phyloP scores from a whole-genome alignment of 2,888 invertebrate species.

The Drosophila buzzatii region DNA sequence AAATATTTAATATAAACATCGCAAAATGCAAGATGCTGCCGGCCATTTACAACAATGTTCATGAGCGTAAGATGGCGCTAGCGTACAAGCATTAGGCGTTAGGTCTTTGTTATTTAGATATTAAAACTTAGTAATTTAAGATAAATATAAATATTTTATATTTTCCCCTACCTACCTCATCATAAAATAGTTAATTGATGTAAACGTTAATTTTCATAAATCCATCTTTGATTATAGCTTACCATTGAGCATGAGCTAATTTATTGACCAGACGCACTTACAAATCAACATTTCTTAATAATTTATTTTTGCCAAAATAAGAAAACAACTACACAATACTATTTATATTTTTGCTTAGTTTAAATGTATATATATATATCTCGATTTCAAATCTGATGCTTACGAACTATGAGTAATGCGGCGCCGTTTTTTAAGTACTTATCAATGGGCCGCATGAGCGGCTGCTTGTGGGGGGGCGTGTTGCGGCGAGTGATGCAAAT shows the following conservation, averaged over 20 bases:
- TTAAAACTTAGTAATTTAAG: too few species aligned
- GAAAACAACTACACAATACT: conserved; percentile 40
- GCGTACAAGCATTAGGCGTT: too few species aligned
- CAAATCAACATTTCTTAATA: conserved; percentile 52
- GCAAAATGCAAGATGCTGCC: too few species aligned
- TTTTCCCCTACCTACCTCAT: not conserved
- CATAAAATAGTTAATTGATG: not conserved
- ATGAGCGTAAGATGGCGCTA: too few species aligned
- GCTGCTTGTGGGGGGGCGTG: conserved; percentile 49
- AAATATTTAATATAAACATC: too few species aligned
- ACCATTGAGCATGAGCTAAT: not conserved
- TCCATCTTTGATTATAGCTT: not conserved
- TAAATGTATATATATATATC: not conserved
- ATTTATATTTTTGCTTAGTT: conserved; percentile 13
- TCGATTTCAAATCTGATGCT: conserved; percentile 39
- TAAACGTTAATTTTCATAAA: not conserved
- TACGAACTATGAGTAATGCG: conserved; percentile 50
- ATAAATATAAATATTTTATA: too few species aligned
- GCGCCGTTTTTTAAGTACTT: conserved; percentile 51
- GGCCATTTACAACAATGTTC: too few species aligned
- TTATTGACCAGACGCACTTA: not conserved
- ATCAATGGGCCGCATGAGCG: conserved; percentile 49
- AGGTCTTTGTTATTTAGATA: too few species aligned
- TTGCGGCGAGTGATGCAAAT: conserved; percentile 57
- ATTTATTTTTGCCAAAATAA: conserved; percentile 41